Conservation (phyloP, 2,888 invertebrate genomes). For the Hypena proboscidalis region DNA sequence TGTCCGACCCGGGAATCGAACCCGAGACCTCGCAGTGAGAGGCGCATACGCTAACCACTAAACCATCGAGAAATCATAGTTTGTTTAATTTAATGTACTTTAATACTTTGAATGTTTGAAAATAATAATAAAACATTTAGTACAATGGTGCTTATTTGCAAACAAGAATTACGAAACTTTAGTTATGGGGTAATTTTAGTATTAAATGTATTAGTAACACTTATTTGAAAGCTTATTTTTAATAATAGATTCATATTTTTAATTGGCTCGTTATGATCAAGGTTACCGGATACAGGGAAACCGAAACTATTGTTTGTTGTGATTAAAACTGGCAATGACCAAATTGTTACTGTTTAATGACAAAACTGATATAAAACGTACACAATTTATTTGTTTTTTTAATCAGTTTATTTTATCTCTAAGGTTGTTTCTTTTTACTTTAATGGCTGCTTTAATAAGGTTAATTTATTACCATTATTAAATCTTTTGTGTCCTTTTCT, state of each 20-base stretch:
- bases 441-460: too few species aligned
- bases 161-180: conserved; percentile 27
- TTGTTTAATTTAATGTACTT: too few species aligned
- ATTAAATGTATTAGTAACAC: conserved; percentile 31
- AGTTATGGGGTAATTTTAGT: conserved; percentile 22
- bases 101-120: too few species aligned
- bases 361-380: neutral
- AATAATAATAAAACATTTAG: too few species aligned
- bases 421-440: too few species aligned
- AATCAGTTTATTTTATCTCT: neutral
- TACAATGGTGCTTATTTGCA: too few species aligned
- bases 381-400: neutral
- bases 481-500: too few species aligned
- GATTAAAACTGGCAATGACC: neutral
- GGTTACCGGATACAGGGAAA: conserved; percentile 37
- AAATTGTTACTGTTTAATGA: conserved; percentile 3
- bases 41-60: too few species aligned
- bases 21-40: too few species aligned
- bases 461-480: too few species aligned
- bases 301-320: conserved; percentile 16
- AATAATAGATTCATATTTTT: conserved; percentile 31
- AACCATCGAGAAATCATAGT: too few species aligned
- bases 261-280: conserved; percentile 25
- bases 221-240: conserved; percentile 37
- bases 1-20: too few species aligned